These are phyloP conservation scores for Acropternis orthonyx DNA, from an alignment of 2,797 vertebrate species.

Conservation along the genomic window DNA sequence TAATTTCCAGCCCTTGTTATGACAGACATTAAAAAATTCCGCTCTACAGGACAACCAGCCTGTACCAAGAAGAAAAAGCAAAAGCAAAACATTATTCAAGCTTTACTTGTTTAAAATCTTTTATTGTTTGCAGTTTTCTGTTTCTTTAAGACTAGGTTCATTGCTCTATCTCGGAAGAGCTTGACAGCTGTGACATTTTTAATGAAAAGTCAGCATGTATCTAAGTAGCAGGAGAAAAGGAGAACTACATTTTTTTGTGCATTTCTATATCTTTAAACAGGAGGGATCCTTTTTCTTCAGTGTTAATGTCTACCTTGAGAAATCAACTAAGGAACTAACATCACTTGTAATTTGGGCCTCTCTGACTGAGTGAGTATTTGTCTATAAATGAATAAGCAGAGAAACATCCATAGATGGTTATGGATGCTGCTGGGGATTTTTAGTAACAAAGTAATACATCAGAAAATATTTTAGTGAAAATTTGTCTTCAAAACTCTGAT, in stretches of 20 bases:
- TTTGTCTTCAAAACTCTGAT: not conserved
- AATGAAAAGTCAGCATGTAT: constrained; percentile 31
- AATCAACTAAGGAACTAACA: not conserved
- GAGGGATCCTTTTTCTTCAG: not conserved
- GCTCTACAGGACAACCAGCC: not conserved
- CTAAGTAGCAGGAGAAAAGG: not conserved
- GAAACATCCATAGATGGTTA: not conserved
- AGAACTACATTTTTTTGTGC: not conserved
- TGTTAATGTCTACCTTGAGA: not conserved
- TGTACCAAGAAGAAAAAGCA: not conserved
- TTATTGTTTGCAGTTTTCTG: not conserved
- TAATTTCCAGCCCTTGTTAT: not conserved
- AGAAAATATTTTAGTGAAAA: not conserved
- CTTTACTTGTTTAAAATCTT: not conserved
- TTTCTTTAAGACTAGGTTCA: not conserved
- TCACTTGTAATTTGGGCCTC: not conserved
- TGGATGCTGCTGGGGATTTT: not conserved
- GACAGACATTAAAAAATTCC: not conserved
- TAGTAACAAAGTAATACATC: not conserved
- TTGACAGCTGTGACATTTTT: constrained; percentile 29
- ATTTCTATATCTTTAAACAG: not conserved
- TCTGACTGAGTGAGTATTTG: not conserved
- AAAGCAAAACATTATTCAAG: not conserved
- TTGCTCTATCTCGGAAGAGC: not conserved
- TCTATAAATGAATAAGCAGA: not conserved